phyloP scores from a whole-genome alignment of 1,140 invertebrate genomes.

The Agrilus planipennis region DNA sequence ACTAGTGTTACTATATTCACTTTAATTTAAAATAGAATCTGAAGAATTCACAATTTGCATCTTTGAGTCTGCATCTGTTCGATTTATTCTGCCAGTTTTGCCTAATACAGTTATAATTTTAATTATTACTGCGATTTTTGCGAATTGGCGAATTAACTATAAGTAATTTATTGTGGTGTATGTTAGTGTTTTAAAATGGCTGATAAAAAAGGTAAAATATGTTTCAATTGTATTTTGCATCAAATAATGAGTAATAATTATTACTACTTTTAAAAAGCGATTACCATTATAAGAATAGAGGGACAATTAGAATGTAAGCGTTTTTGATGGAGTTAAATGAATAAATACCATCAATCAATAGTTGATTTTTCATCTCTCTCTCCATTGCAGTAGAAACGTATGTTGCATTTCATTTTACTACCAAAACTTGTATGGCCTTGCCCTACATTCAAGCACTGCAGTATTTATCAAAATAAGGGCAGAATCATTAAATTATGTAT shows the following conservation, averaged over 20 bases:
- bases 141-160: too few species aligned
- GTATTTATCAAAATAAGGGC: constrained; percentile 10
- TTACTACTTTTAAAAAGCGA: background rate
- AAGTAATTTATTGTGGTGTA: too few species aligned
- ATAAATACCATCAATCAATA: too few species aligned
- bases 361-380: constrained; percentile 10
- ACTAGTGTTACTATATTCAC: too few species aligned
- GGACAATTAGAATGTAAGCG: constrained; percentile 7
- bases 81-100: too few species aligned
- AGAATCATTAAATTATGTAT: constrained; percentile 17
- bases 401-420: constrained; percentile 13
- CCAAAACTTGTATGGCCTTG: constrained; percentile 22
- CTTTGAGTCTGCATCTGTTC: too few species aligned
- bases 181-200: too few species aligned
- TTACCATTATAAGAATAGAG: constrained; percentile 1
- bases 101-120: too few species aligned
- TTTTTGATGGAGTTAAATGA: constrained; percentile 6
- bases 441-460: constrained; percentile 20
- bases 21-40: too few species aligned
- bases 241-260: background rate
- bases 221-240: background rate
- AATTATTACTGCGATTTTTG: too few species aligned
- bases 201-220: constrained; percentile 11
- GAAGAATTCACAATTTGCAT: too few species aligned
- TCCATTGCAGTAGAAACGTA: constrained; percentile 7